A percentile compares a stretch with the other conserved stretches of the same genome.
Evolutionary conservation across 2,888 invertebrate species (phyloP).

Genomic region (Thymelicus acteon): DNA sequence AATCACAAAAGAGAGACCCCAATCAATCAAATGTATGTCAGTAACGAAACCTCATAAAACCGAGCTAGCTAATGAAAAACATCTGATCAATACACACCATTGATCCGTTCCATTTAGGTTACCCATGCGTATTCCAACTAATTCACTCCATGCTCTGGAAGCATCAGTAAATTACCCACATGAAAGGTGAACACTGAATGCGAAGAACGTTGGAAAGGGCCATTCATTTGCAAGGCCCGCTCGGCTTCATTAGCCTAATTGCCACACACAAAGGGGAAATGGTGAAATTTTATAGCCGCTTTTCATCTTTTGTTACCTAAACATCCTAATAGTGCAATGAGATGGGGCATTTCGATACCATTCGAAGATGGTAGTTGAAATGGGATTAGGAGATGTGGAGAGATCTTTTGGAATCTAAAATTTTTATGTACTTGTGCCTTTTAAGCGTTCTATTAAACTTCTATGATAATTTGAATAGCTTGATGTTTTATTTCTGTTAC

Average conservation of each 20-base stretch:
- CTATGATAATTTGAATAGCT: no score
- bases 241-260: conserved; percentile 83
- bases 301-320: conserved; percentile 72
- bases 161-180: conserved; percentile 80
- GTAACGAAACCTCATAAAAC: conserved; percentile 28
- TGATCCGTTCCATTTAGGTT: conserved; percentile 36
- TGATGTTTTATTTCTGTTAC: no score
- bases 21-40: conserved; percentile 26
- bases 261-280: conserved; percentile 77
- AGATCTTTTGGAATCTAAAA: background rate
- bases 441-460: no score
- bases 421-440: no score
- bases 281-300: conserved; percentile 77
- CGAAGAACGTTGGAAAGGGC: conserved; percentile 68
- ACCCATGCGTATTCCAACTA: conserved; percentile 49
- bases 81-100: conserved; percentile 31
- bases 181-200: conserved; percentile 79
- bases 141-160: conserved; percentile 61
- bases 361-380: conserved; percentile 1
- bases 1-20: conserved; percentile 3
- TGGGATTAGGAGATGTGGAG: background rate
- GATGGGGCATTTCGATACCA: conserved; percentile 23
- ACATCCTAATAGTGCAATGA: conserved; percentile 42
- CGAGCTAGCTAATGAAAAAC: conserved; percentile 34
- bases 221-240: conserved; percentile 73